Percentiles rank a stretch among this genome's conserved stretches.
Conservation (phyloP, 1,140 invertebrate species). For the Agraylea sexmaculata region DNA sequence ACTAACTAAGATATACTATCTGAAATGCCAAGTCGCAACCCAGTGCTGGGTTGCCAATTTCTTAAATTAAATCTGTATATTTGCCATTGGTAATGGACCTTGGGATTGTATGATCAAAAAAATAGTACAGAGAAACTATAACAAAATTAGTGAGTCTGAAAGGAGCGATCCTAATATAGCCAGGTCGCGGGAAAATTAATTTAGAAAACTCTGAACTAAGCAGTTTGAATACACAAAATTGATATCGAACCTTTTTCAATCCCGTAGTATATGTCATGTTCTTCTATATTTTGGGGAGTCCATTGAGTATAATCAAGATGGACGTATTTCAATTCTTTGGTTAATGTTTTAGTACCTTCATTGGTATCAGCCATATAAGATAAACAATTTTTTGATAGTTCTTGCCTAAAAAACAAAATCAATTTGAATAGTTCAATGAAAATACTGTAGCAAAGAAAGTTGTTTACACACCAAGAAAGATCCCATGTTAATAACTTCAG, state of each 20-base stretch:
- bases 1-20: not conserved
- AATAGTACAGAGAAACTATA: too few species aligned
- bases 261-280: conserved; percentile 33
- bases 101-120: too few species aligned
- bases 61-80: not conserved
- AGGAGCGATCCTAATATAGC: too few species aligned
- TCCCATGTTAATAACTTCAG: conserved; percentile 45
- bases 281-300: conserved; percentile 30
- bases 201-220: conserved; percentile 6
- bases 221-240: conserved; percentile 5
- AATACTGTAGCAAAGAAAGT: not conserved
- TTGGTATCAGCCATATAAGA: conserved; percentile 33
- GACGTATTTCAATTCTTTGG: conserved; percentile 35
- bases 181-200: too few species aligned
- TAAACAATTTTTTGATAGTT: conserved; percentile 31
- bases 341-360: conserved; percentile 31
- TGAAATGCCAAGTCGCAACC: not conserved
- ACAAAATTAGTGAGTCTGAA: too few species aligned
- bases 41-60: too few species aligned
- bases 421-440: not conserved
- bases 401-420: conserved; percentile 25
- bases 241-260: conserved; percentile 34
- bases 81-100: not conserved
- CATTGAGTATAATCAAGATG: conserved; percentile 32
- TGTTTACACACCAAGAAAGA: conserved; percentile 37